Evolutionary conservation across 2,888 invertebrate species (phyloP).

Genomic region (Serripes groenlandicus): DNA sequence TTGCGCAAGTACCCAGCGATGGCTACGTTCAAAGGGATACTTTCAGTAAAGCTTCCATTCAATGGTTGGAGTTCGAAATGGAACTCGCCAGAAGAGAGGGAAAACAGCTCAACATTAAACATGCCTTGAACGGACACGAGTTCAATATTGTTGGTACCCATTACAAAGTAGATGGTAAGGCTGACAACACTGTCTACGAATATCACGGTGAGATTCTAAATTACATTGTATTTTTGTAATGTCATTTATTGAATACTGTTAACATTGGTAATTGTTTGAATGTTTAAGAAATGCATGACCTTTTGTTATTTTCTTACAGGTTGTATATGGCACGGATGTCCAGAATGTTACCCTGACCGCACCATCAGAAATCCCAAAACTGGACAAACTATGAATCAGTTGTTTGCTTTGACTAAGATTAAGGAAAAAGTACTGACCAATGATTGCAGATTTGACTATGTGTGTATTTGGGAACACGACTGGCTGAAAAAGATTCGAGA

Average conservation of each 20-base stretch:
- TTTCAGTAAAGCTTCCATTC: conserved; percentile 48
- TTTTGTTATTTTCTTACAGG: too few species aligned
- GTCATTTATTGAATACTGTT: too few species aligned
- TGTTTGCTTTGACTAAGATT: conserved; percentile 19
- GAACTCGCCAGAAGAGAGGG: conserved; percentile 16
- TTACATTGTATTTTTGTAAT: too few species aligned
- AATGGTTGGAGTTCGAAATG: conserved; percentile 54
- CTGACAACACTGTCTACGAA: conserved; percentile 45
- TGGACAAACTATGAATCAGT: conserved; percentile 17
- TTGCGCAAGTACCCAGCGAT: conserved; percentile 16
- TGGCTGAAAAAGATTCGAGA: conserved; percentile 46
- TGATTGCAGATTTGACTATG: conserved; percentile 18
- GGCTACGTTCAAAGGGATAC: conserved; percentile 3
- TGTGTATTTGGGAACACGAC: conserved; percentile 55
- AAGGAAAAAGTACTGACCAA: not conserved
- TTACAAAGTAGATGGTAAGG: conserved; percentile 42
- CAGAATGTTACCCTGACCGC: not conserved
- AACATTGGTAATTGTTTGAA: too few species aligned
- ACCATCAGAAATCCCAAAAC: conserved; percentile 20
- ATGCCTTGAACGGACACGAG: conserved; percentile 49
- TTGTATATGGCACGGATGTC: conserved; percentile 33
- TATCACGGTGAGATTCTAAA: conserved; percentile 29
- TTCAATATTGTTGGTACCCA: conserved; percentile 15
- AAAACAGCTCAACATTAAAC: conserved; percentile 10
- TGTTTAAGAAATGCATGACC: too few species aligned